Evolutionary conservation across 2,888 invertebrate genomes (phyloP), one percentile per base, ranked within the genome.

Genomic region (Hermaeophaga mercurialis): DNA sequence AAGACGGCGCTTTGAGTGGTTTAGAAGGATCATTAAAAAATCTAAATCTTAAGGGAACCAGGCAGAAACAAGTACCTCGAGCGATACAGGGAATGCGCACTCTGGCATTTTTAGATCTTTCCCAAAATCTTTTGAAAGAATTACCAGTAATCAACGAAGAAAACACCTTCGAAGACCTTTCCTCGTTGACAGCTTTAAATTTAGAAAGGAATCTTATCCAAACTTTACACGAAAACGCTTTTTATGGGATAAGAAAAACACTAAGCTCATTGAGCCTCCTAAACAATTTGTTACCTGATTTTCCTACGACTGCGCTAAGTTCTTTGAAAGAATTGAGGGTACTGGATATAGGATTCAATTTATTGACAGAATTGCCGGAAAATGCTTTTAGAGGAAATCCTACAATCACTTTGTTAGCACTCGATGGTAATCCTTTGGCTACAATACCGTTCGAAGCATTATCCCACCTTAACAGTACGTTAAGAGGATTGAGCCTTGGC

Each of bases 331-430:
- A 94, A 76, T 80, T 95, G 52, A 84, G 93, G 75, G 94, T 95
- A 7, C 80, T 95, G 64, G 95, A 95, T 75, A 91, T 95, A 63
- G 95, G 95, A 44, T 95, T 95, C 77, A 95, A 95, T 81, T 82
- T 94, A 64, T 79, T 95, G 61, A 91, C 91, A 39, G 87, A 88
- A 68, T 78, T 95, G 65, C 94, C 94, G 7, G 79, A 82, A 44
- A 84, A 89, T 56, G 91, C 94, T 1, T 94, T 95, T 73, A 78
- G 84, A 57, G 89, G 87, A 52, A 91, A 93, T 77, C 90, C 90
- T 1, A 87, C 90, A 18, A 86, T 95, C 63, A 94, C 94, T 0
- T 80, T 95, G 48, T 75, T 95, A 58, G 95, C 95, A 7, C 81
- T 95, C 66, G 95, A 95, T 72, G 95, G 95, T 41, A 95, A 95